These are phyloP conservation scores for Diachasmimorpha longicaudata DNA, from an alignment of 1,140 invertebrate genomes.

Conservation along the genomic window DNA sequence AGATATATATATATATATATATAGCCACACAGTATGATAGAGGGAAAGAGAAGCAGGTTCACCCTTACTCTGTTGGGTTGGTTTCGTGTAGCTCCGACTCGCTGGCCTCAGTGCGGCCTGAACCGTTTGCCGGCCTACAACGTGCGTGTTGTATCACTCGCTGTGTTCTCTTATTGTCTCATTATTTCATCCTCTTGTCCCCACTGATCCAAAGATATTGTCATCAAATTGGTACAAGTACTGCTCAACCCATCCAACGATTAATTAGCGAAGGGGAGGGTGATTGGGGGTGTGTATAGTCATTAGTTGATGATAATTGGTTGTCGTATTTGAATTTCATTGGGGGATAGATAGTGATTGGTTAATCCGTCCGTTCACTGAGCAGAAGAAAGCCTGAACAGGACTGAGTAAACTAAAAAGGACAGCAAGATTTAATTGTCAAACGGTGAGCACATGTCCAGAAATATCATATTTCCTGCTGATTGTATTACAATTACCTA, in stretches of 20 bases:
- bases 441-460: not conserved
- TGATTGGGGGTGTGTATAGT: no score
- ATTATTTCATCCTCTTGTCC: not conserved
- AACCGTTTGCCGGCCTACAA: constrained; percentile 29
- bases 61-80: constrained; percentile 11
- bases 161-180: constrained; percentile 18
- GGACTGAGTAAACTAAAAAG: no score
- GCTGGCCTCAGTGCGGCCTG: constrained; percentile 25
- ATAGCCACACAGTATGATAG: not conserved
- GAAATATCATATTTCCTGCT: not conserved
- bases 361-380: not conserved
- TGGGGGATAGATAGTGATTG: no score
- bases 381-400: no score
- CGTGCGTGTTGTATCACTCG: constrained; percentile 13
- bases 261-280: no score
- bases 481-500: not conserved
- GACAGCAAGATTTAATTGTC: not conserved
- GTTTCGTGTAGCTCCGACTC: constrained; percentile 11
- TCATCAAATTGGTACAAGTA: no score
- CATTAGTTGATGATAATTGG: no score
- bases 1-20: not conserved
- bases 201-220: not conserved
- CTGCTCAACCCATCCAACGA: no score
- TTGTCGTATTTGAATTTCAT: no score
- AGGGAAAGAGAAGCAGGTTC: not conserved